Percentiles rank a stretch among this genome's conserved stretches.
These are phyloP conservation scores for Gobionotothen gibberifrons DNA, from an alignment of 2,797 vertebrate genomes.

Conservation along the genomic window DNA sequence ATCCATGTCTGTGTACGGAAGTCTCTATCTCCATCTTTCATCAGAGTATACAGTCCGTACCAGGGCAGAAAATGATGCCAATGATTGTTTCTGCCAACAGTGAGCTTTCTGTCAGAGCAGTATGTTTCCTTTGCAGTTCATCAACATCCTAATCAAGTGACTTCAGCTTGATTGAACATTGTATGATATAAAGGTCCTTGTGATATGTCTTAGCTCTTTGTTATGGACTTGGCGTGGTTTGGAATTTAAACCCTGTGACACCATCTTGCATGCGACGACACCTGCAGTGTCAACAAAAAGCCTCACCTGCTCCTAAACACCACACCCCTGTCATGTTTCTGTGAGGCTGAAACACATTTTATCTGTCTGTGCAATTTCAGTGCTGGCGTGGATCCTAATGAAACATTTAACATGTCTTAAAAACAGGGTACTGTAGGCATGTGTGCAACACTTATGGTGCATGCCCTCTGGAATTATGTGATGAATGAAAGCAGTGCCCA, in stretches of 20 bases:
- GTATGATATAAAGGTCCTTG: constrained; percentile 36
- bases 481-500: constrained; percentile 33
- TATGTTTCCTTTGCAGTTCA: constrained; percentile 44
- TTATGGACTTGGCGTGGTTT: constrained; percentile 41
- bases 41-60: constrained; percentile 54
- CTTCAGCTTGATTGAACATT: constrained; percentile 58
- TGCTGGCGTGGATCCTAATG: constrained; percentile 21
- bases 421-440: background rate
- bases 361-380: constrained; percentile 4
- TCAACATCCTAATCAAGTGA: constrained; percentile 58
- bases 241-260: constrained; percentile 50
- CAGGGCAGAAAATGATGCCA: constrained; percentile 58
- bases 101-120: constrained; percentile 41
- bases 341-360: constrained; percentile 14
- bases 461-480: constrained; percentile 5
- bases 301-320: constrained; percentile 49
- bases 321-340: constrained; percentile 35
- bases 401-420: constrained; percentile 22
- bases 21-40: constrained; percentile 60
- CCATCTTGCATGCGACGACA: constrained; percentile 28
- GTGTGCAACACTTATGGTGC: constrained; percentile 6
- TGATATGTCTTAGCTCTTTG: constrained; percentile 57
- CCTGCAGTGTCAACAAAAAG: constrained; percentile 53
- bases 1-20: constrained; percentile 49
- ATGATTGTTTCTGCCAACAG: constrained; percentile 58